Conservation (phyloP, 2,888 invertebrate genomes). For the Latheticus oryzae region DNA sequence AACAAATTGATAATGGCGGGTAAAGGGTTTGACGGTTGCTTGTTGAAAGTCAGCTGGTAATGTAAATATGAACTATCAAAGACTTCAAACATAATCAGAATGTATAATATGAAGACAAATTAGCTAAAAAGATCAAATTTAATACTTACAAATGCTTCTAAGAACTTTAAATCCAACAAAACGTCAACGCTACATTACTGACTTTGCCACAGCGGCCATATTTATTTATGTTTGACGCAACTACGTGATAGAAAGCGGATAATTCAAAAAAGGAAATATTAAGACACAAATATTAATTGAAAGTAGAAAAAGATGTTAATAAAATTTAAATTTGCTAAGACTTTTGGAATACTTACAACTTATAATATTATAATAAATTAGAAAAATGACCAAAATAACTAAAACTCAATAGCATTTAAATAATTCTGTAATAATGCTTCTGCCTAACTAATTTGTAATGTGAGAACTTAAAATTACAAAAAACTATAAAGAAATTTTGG, state of each 20-base stretch:
- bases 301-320: no score
- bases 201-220: slow-evolving; percentile 37
- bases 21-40: slow-evolving; percentile 39
- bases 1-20: slow-evolving; percentile 40
- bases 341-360: no score
- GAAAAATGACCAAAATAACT: no score
- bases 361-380: no score
- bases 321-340: no score
- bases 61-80: no score
- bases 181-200: slow-evolving; percentile 32
- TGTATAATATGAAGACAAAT: neutral
- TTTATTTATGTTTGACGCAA: slow-evolving; percentile 41
- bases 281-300: neutral
- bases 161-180: slow-evolving; percentile 20
- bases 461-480: no score
- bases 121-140: slow-evolving; percentile 1
- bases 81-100: neutral
- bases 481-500: no score
- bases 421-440: no score
- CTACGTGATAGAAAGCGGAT: slow-evolving; percentile 2
- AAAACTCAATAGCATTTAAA: no score
- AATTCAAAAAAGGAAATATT: neutral
- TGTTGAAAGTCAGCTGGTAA: neutral
- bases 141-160: slow-evolving; percentile 28
- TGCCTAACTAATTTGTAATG: no score